Percentiles rank a stretch among this genome's conserved stretches.
Conservation (phyloP, 2,888 invertebrate species). For the Dendrolimus houi region DNA sequence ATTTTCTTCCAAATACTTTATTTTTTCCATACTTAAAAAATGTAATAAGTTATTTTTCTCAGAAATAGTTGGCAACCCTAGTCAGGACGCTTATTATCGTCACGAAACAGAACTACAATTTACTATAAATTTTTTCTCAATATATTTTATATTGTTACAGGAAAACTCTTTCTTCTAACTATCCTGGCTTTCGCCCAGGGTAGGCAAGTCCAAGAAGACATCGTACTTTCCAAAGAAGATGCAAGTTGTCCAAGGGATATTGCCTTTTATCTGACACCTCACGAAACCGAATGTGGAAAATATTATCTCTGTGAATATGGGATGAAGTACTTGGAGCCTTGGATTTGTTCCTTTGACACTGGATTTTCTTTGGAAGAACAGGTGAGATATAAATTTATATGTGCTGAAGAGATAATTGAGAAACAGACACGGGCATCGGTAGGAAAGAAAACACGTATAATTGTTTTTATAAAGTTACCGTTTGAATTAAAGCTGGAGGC, state of each 20-base stretch:
- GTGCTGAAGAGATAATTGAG: too few species aligned
- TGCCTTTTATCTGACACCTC: slow-evolving; percentile 22
- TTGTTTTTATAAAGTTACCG: too few species aligned
- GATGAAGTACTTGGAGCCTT: slow-evolving; percentile 10
- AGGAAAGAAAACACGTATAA: too few species aligned
- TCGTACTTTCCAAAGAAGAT: background rate
- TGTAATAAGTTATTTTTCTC: too few species aligned
- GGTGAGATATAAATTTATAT: background rate
- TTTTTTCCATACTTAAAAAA: too few species aligned
- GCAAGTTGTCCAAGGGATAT: slow-evolving; percentile 63
- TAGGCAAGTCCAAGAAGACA: background rate
- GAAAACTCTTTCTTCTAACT: slow-evolving; percentile 43
- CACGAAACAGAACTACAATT: too few species aligned
- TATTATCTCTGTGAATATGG: slow-evolving; percentile 38
- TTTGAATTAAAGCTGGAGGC: too few species aligned
- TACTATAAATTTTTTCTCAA: too few species aligned
- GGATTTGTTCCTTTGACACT: slow-evolving; percentile 18
- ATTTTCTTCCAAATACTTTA: too few species aligned
- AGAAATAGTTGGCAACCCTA: too few species aligned
- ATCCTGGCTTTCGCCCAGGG: background rate
- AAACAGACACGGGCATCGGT: too few species aligned
- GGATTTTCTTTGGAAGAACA: slow-evolving; percentile 5
- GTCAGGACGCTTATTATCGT: too few species aligned
- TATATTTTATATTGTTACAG: slow-evolving; percentile 3
- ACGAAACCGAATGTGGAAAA: slow-evolving; percentile 9